Evolutionary conservation across 2,797 vertebrate species (phyloP).

Genomic region (Hippoglossus hippoglossus): DNA sequence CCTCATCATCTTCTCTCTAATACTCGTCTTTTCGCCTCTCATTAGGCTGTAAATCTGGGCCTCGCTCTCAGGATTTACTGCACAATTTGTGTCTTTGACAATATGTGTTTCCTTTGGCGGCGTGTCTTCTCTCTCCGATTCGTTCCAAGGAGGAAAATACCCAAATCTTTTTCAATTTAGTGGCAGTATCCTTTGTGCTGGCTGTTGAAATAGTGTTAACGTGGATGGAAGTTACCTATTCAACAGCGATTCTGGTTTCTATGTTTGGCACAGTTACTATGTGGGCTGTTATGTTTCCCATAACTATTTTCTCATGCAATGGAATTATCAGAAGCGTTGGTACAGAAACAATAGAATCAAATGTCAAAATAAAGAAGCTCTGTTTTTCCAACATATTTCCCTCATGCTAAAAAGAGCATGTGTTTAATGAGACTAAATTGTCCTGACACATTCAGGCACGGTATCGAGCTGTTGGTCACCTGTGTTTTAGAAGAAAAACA

Average conservation of each 20-base stretch:
- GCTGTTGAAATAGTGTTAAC: conserved; percentile 22
- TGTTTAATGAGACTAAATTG: too few relatives aligned
- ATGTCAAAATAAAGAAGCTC: too few relatives aligned
- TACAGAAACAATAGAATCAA: too few relatives aligned
- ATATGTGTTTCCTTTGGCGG: conserved; percentile 54
- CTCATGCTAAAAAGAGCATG: too few relatives aligned
- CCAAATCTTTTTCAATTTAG: conserved; percentile 32
- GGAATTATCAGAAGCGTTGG: too few relatives aligned
- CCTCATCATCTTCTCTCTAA: conserved; percentile 54
- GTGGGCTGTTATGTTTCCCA: too few relatives aligned
- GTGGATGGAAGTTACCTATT: conserved; percentile 29
- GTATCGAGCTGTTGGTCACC: not conserved
- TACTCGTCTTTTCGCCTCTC: conserved; percentile 46
- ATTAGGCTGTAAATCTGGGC: conserved; percentile 53
- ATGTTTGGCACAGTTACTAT: too few relatives aligned
- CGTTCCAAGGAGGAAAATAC: conserved; percentile 46
- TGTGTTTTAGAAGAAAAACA: not conserved
- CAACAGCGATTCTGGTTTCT: not conserved
- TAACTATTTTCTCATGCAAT: too few relatives aligned
- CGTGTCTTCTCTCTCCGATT: conserved; percentile 29
- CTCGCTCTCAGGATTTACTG: conserved; percentile 45
- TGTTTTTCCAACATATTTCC: too few relatives aligned
- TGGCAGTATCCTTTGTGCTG: conserved; percentile 18
- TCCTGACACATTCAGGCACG: not conserved
- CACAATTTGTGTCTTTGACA: conserved; percentile 48